Evolutionary conservation across 2,113 vertebrate genomes (phyloP).

Genomic region (Eclectus roratus): DNA sequence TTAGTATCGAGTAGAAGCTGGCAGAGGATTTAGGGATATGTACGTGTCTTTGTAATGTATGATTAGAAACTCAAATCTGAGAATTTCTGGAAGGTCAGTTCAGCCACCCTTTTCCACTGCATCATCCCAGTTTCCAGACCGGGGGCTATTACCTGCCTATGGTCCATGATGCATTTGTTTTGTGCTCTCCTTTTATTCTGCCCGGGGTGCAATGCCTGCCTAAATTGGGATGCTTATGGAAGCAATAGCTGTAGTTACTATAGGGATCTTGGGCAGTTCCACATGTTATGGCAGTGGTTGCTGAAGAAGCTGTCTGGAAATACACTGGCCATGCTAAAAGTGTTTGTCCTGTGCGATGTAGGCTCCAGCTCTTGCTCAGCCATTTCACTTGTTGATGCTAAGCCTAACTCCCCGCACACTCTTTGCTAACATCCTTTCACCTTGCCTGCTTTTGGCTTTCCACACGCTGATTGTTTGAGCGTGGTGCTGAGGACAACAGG

Average conservation of each 20-base stretch:
- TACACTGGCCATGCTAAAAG: background rate
- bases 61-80: background rate
- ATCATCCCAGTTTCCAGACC: background rate
- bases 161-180: background rate
- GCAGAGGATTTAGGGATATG: background rate
- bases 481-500: background rate
- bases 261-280: background rate
- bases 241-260: background rate
- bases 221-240: fast-evolving
- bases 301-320: background rate
- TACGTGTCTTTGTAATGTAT: background rate
- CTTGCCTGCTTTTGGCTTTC: background rate
- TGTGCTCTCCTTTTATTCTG: background rate
- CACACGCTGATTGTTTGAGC: background rate
- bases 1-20: background rate
- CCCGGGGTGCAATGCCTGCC: background rate
- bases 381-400: background rate
- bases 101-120: background rate
- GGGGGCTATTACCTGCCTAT: background rate
- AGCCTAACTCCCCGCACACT: background rate
- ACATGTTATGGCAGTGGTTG: background rate
- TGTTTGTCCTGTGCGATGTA: background rate
- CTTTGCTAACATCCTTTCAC: background rate
- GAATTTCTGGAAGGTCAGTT: background rate
- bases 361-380: background rate